A percentile compares a stretch with the other conserved stretches of the same genome.
Evolutionary conservation across 2,888 invertebrate genomes (phyloP).

Genomic region (Xylota segnis): DNA sequence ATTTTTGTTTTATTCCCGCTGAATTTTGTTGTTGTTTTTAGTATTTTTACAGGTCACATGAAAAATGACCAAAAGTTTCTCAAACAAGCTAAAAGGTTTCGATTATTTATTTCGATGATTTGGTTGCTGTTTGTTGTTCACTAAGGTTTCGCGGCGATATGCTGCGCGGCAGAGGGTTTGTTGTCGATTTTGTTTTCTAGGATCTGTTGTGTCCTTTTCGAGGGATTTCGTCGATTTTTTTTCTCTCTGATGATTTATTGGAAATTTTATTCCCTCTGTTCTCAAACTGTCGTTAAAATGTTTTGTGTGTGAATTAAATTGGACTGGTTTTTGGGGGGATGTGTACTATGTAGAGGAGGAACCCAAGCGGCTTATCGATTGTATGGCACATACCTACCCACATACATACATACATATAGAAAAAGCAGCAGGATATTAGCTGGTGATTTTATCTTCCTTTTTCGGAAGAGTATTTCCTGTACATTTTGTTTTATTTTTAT

Average conservation of each 20-base stretch:
- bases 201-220: slow-evolving; percentile 20
- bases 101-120: slow-evolving; percentile 75
- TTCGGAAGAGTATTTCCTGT: slow-evolving; percentile 14
- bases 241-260: slow-evolving; percentile 72
- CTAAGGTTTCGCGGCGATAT: neutral
- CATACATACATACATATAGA: neutral
- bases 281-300: slow-evolving; percentile 77
- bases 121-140: slow-evolving; percentile 54
- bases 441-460: slow-evolving; percentile 66
- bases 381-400: slow-evolving; percentile 1
- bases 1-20: neutral
- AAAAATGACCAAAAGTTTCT: slow-evolving; percentile 71
- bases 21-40: slow-evolving; percentile 37
- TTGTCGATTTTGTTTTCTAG: slow-evolving; percentile 26
- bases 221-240: slow-evolving; percentile 48
- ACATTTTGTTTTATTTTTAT: slow-evolving; percentile 8
- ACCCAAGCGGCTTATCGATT: slow-evolving; percentile 53
- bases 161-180: slow-evolving; percentile 4
- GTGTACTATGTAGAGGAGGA: neutral
- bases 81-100: slow-evolving; percentile 75
- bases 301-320: slow-evolving; percentile 76
- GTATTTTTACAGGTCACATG: slow-evolving; percentile 68
- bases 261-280: slow-evolving; percentile 75
- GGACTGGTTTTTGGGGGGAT: slow-evolving; percentile 43
- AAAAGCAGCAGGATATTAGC: slow-evolving; percentile 62